phyloP scores from a whole-genome alignment of 1,140 invertebrate genomes.

The Brachionus rubens region DNA sequence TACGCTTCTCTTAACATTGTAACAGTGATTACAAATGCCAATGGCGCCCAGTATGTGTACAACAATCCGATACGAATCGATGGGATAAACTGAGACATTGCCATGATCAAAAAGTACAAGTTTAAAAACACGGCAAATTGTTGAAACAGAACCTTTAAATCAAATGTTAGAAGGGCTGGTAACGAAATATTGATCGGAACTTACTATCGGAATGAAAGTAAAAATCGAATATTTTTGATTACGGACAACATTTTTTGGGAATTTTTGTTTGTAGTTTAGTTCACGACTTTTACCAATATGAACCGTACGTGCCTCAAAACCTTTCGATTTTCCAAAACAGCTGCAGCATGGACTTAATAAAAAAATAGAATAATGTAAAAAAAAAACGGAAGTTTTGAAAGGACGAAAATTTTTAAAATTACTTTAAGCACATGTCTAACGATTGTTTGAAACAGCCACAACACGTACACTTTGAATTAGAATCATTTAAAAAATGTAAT shows the following conservation, averaged over 20 bases:
- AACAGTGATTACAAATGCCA: conserved; percentile 90
- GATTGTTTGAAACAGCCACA: too few relatives aligned
- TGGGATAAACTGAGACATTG: conserved; percentile 92
- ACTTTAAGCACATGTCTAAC: too few relatives aligned
- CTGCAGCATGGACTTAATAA: conserved; percentile 27
- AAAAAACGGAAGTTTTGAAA: not conserved
- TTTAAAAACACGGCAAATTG: conserved; percentile 99
- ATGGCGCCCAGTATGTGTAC: conserved; percentile 97
- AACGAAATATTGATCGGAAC: too few relatives aligned
- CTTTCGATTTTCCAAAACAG: conserved; percentile 10
- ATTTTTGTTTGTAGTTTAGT: not conserved
- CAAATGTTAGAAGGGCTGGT: conserved; percentile 41
- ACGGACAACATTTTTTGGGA: conserved; percentile 86
- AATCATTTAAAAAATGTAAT: too few relatives aligned
- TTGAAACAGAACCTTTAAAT: conserved; percentile 78
- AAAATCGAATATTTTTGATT: conserved; percentile 99
- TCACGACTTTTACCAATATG: conserved; percentile 31
- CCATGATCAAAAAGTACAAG: conserved; percentile 96
- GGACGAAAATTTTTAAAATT: too few relatives aligned
- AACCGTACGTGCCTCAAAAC: conserved; percentile 12
- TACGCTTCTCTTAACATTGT: conserved; percentile 92
- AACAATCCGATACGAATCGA: conserved; percentile 91
- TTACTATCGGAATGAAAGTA: conserved; percentile 87
- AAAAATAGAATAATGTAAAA: too few relatives aligned
- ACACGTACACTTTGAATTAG: too few relatives aligned